These are phyloP conservation scores for Bambusicola thoracicus DNA, from an alignment of 2,113 vertebrate genomes.

Conservation along the genomic window DNA sequence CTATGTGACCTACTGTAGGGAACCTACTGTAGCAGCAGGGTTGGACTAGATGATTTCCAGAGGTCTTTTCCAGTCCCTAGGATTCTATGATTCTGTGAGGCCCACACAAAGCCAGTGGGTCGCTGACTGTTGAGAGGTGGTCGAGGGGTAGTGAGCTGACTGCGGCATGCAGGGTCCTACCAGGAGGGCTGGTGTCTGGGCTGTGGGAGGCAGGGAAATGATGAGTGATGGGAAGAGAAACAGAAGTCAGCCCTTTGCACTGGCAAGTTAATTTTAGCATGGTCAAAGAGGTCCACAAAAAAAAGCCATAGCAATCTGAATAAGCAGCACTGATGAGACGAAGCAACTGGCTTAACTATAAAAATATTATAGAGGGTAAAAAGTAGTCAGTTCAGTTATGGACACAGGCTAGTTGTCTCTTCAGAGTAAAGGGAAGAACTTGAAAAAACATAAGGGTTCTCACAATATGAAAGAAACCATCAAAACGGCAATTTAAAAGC, in stretches of 20 bases:
- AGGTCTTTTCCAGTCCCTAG: no score
- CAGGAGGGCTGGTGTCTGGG: slow-evolving; percentile 20
- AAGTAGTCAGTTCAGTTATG: neutral
- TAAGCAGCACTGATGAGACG: neutral
- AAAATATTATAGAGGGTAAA: neutral
- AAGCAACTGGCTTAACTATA: neutral
- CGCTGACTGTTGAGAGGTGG: no score
- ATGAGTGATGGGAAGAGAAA: neutral
- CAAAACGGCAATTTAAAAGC: slow-evolving; percentile 3
- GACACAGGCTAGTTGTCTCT: neutral
- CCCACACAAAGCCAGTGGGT: no score
- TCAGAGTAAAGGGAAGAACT: neutral
- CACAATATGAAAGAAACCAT: neutral
- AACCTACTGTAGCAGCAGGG: no score
- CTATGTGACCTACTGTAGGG: no score
- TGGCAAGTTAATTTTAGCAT: neutral
- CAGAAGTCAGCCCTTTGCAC: neutral
- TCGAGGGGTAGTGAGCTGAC: no score
- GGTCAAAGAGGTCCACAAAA: neutral
- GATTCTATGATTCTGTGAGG: no score
- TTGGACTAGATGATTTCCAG: no score
- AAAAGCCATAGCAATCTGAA: neutral
- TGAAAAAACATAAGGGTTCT: neutral
- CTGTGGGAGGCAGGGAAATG: slow-evolving; percentile 28
- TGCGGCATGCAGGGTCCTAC: slow-evolving; percentile 17